Evolutionary conservation across 2,888 invertebrate genomes (phyloP).

Genomic region (Laothoe populi): DNA sequence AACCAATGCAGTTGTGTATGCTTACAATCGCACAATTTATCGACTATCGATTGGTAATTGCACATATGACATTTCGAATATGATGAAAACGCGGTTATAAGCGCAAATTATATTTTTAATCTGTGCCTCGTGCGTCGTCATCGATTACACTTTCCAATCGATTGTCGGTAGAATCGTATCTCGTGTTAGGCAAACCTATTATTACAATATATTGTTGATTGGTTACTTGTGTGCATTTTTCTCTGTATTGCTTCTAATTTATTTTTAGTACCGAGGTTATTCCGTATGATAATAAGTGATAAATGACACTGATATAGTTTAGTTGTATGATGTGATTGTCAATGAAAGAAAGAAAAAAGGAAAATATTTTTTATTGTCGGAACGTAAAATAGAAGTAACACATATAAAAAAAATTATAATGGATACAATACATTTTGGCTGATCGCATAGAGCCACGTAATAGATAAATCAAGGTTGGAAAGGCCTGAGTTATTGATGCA

Average conservation of each 20-base stretch:
- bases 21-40: background rate
- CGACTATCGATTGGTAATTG: background rate
- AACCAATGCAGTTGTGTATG: background rate
- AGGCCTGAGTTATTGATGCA: too few relatives aligned
- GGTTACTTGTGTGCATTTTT: background rate
- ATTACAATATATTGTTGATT: slow-evolving; percentile 13
- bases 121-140: slow-evolving; percentile 9
- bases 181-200: slow-evolving; percentile 6
- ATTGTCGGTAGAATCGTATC: background rate
- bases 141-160: slow-evolving; percentile 21
- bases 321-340: too few relatives aligned
- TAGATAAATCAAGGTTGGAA: too few relatives aligned
- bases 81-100: slow-evolving; percentile 10
- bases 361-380: too few relatives aligned
- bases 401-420: too few relatives aligned
- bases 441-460: too few relatives aligned
- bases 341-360: too few relatives aligned
- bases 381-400: too few relatives aligned
- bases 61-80: slow-evolving; percentile 12
- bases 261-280: too few relatives aligned
- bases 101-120: slow-evolving; percentile 16
- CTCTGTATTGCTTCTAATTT: background rate
- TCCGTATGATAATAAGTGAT: too few relatives aligned
- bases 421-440: too few relatives aligned
- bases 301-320: too few relatives aligned